Evolutionary conservation across 2,888 invertebrate genomes (phyloP), one percentile per base, ranked within the genome.

Genomic region (Chaitophorus viminalis): DNA sequence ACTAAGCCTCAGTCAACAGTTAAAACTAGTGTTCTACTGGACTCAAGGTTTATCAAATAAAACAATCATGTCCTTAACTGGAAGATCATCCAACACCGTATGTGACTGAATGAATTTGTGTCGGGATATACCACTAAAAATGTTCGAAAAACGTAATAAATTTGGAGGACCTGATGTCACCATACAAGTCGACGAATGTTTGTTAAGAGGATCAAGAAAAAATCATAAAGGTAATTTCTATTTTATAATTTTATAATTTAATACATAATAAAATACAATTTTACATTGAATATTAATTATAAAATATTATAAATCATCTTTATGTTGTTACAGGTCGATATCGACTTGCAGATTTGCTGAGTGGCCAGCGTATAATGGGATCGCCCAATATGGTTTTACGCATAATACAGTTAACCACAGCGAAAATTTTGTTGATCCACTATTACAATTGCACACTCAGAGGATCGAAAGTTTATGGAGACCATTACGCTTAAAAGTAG

Each of bases 41-140:
- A 18, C 18, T 54, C 17, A 18, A 18, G 54, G 21, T 18, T 18
- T 54, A 54, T 21, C 54, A 54, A 14, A 54, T 18, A 54, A 14
- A 18, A 54, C 54, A 14, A 54, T 54, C 14, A 17, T 54, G 21
- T 18, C 14, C 14, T 54, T 6, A 54, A 54, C 54, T 9, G 54
- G 54, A 14, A 14, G 54, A 11, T 14, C 3, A 54, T 18, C 3
- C 21, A 14, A 54, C 54, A 54, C 54, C 14, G 17, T 76, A 17
- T 18, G 6, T 52, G 52, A 76, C 29, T 76, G 76, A 29, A 76
- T 46, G 76, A 76, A 76, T 52, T 52, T 76, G 46, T 76, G 31
- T 52, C 21, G 31, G 3, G 52, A 76, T n/a, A 31, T 76, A 52
- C 31, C 76, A 29, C 2, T 31, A 18, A 46, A 6, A n/a, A 21